Evolutionary conservation across 2,797 vertebrate species (phyloP), one percentile per base, ranked within the genome.

Genomic region (Gambusia yucatana): DNA sequence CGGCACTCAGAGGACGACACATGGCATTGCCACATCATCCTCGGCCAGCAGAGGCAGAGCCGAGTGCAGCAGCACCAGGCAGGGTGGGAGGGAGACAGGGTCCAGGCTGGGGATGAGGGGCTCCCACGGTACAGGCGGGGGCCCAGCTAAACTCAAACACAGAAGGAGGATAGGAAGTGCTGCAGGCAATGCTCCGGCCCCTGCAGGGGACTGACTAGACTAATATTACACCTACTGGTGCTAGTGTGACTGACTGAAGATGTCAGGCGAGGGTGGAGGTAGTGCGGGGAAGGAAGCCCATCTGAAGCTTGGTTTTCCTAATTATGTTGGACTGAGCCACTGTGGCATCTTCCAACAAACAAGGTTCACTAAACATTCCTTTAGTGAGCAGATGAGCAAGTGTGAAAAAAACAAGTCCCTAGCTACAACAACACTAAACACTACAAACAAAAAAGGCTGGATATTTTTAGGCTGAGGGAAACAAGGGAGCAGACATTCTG

Each of bases 11-110:
- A 98, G 96, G 98, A 97, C 94, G 98, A 99, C 95, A 99, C 96
- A 94, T 98, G 98, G 96, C 98, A 99, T 93, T 98, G 98, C 98
- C 98, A 99, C 98, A 99, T 98, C 97, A 97, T 98, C 88, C 97
- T 97, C 95, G 96, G 95, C 95, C 94, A 95, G 93, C 95, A 94
- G 89, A 92, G 85, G 91, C 93, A 93, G 91, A 95, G 95, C 94
- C 96, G 93, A 94, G 94, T 93, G 94, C 94, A 89, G 94, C 92
- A 94, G 92, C 95, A 95, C 94, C 95, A 92, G 93, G 95, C 93
- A 1, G 93, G 93, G 87, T 91, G 89, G 81, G 92, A 92, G 89
- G 95, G 93, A 91, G 95, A 94, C 94, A 95, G 94, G 90, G 93
- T 96, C 92, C 93, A 90, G 90, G 92, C 92, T 86, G 84, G 90